Conservation (phyloP, 2,113 vertebrate genomes). For the Arvicanthis niloticus region DNA sequence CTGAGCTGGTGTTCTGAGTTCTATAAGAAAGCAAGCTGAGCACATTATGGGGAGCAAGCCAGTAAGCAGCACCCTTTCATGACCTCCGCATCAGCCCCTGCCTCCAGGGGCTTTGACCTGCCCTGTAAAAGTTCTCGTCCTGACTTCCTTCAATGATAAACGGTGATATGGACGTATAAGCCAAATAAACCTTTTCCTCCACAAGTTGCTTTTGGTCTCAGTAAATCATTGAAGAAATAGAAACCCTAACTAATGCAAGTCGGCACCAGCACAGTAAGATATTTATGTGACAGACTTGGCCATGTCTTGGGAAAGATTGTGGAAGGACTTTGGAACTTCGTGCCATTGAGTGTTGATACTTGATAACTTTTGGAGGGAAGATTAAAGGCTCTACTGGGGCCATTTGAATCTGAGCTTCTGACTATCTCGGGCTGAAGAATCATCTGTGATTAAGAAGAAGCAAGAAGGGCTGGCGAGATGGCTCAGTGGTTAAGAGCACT, state of each 20-base stretch:
- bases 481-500: no score
- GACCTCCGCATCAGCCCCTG: not conserved
- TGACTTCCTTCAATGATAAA: not conserved
- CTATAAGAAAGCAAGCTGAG: not conserved
- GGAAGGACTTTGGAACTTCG: not conserved
- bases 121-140: not conserved
- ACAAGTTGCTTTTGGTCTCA: not conserved
- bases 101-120: not conserved
- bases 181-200: not conserved
- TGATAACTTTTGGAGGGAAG: not conserved
- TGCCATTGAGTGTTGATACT: not conserved
- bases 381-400: not conserved
- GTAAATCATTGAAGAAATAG: not conserved
- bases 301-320: not conserved
- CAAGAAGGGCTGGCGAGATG: no score
- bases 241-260: not conserved
- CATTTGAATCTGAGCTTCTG: not conserved
- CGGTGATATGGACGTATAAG: not conserved
- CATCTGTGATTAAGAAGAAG: not conserved
- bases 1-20: not conserved
- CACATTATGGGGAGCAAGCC: not conserved
- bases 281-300: not conserved
- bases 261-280: not conserved
- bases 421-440: not conserved
- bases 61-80: not conserved